Conservation (phyloP, 1,140 invertebrate species). For the Ips typographus region DNA sequence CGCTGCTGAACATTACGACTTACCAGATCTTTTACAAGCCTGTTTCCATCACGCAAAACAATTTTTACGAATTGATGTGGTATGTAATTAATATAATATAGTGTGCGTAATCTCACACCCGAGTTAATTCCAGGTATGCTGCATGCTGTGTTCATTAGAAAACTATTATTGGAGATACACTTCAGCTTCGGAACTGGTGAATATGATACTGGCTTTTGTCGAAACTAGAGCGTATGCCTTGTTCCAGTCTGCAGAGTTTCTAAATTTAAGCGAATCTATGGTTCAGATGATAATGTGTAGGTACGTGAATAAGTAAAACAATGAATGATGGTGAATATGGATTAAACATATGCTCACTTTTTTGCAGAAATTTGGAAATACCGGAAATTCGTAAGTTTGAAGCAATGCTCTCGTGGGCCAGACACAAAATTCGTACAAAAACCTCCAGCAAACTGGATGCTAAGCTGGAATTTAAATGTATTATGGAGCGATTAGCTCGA, state of each 20-base stretch:
- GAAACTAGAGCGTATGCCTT: conserved; percentile 81
- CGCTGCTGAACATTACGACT: conserved; percentile 91
- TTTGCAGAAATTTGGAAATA: conserved; percentile 71
- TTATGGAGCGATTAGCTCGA: conserved; percentile 85
- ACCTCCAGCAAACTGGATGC: conserved; percentile 77
- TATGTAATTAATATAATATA: conserved; percentile 50
- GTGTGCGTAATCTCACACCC: background rate
- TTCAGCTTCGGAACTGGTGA: conserved; percentile 88
- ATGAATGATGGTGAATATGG: background rate
- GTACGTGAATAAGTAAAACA: conserved; percentile 30
- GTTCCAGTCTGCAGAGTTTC: conserved; percentile 80
- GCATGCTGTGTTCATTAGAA: conserved; percentile 88
- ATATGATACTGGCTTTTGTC: conserved; percentile 90
- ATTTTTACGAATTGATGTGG: conserved; percentile 87
- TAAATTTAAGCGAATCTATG: conserved; percentile 89
- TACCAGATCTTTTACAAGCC: conserved; percentile 88
- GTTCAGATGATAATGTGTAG: conserved; percentile 92
- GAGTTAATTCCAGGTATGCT: conserved; percentile 67
- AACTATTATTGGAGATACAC: conserved; percentile 96
- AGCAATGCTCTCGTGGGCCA: conserved; percentile 88
- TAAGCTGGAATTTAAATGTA: conserved; percentile 87
- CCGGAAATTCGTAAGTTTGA: conserved; percentile 92
- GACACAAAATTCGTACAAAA: conserved; percentile 76
- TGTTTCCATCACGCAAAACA: conserved; percentile 96
- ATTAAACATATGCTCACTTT: background rate